These are phyloP conservation scores for Leptinotarsa tumamoca DNA, from an alignment of 2,888 invertebrate species.

Conservation along the genomic window DNA sequence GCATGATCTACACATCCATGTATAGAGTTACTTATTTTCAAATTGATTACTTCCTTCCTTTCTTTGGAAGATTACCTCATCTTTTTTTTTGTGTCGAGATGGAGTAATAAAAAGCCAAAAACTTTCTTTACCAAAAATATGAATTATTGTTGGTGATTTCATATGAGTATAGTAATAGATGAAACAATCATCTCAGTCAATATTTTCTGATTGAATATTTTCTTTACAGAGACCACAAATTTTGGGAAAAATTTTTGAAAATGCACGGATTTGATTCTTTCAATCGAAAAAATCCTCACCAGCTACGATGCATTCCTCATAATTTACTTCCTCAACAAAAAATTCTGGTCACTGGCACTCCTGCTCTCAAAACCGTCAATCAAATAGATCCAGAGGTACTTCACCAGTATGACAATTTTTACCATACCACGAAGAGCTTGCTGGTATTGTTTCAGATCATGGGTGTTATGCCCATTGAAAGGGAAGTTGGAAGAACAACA, in stretches of 20 bases:
- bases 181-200: no score
- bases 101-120: no score
- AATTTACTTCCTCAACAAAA: conserved; percentile 32
- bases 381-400: conserved; percentile 69
- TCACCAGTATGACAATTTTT: conserved; percentile 78
- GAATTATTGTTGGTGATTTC: no score
- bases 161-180: no score
- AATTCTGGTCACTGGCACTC: conserved; percentile 50
- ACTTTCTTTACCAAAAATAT: no score
- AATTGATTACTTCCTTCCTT: no score
- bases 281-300: conserved; percentile 36
- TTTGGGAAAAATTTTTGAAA: background rate
- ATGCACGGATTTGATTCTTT: conserved; percentile 37
- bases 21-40: no score
- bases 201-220: no score
- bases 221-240: background rate
- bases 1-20: no score
- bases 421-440: conserved; percentile 77
- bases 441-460: conserved; percentile 79
- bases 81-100: no score
- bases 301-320: conserved; percentile 21
- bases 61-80: no score
- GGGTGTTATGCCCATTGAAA: conserved; percentile 82
- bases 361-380: conserved; percentile 39
- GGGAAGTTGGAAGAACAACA: conserved; percentile 68